Evolutionary conservation across 1,140 invertebrate species (phyloP).

Genomic region (Saxidomus purpurata): DNA sequence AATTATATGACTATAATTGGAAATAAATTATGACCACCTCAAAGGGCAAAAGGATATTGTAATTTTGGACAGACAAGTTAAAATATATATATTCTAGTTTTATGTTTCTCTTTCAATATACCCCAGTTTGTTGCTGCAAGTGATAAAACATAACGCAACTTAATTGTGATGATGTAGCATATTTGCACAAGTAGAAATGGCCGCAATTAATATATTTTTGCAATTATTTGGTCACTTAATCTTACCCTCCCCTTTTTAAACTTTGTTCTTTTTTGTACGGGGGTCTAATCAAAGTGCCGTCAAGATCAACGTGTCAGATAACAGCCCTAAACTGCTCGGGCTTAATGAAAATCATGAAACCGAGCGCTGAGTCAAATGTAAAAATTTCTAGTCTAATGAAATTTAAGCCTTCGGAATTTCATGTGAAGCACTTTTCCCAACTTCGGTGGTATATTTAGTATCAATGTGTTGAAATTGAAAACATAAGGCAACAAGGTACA

Average conservation of each 20-base stretch:
- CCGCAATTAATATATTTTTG: not conserved
- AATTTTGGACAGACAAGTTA: too few species aligned
- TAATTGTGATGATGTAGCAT: too few species aligned
- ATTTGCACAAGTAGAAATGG: not conserved
- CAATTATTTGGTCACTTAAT: not conserved
- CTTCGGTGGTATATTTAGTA: constrained; percentile 25
- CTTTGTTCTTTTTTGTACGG: not conserved
- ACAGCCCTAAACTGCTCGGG: not conserved
- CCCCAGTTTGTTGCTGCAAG: too few species aligned
- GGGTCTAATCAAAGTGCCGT: not conserved
- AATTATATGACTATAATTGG: too few species aligned
- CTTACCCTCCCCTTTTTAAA: not conserved
- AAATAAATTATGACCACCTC: too few species aligned
- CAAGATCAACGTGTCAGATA: not conserved
- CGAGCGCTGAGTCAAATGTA: constrained; percentile 5
- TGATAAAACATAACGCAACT: too few species aligned
- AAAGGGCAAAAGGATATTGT: too few species aligned
- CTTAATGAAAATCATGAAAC: not conserved
- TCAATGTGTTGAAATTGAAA: constrained; percentile 19
- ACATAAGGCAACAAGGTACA: not conserved
- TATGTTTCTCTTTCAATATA: too few species aligned
- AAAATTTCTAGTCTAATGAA: not conserved
- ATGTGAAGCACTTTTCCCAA: constrained; percentile 7
- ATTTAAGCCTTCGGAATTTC: constrained; percentile 26
- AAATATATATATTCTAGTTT: too few species aligned